Base-by-base conservation (phyloP, 2,888 invertebrate species). In the Gastracanthus pulcherrimus region DNA sequence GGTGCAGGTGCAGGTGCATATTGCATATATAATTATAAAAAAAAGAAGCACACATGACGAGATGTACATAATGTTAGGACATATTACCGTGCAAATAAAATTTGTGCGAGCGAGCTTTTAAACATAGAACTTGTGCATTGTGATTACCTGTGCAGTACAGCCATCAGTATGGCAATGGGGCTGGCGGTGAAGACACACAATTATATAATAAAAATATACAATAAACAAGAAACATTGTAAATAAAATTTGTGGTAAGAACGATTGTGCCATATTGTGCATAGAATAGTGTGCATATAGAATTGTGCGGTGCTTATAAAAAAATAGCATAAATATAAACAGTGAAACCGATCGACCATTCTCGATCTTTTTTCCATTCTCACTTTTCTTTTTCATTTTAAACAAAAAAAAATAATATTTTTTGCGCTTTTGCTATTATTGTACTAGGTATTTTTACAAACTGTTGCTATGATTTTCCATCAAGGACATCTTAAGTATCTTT, bases 81-180 rank as follows among this genome's bases (percentile, higher is more conserved):
- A 64, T 19, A 76, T 80, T 82, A 80, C 74, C 80, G 70, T 80
- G 80, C 82, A 80, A 82, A 71, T 38, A 67, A n/a, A n/a, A 41
- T 70, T 74, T 77, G 67, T 82, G 79, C 71, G 70, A 76, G 72
- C 74, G 64, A 83, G 76, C 66, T 64, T 76, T 51, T 67, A 83
- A 84, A 84, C 60, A 74, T 88, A 95, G 95, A 92, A 90, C 79
- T 90, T 91, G 91, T 91, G 91, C 90, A 83, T 82, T 90, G 89
- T 88, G 90, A 94, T 96, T 97, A 97, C 97, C 97, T 97, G 95
- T 96, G 95, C 92, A 97, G 95, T 92, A 97, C 95, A 94, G 96
- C 97, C 97, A 97, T 97, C 95, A 97, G 96, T 94, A 96, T 97
- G 95, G 97, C 97, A 95, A 97, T 96, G 93, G 97, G 97, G 96